Evolutionary conservation across 2,888 invertebrate species (phyloP), one percentile per base, ranked within the genome.

Genomic region (Ganaspis brasiliensis): DNA sequence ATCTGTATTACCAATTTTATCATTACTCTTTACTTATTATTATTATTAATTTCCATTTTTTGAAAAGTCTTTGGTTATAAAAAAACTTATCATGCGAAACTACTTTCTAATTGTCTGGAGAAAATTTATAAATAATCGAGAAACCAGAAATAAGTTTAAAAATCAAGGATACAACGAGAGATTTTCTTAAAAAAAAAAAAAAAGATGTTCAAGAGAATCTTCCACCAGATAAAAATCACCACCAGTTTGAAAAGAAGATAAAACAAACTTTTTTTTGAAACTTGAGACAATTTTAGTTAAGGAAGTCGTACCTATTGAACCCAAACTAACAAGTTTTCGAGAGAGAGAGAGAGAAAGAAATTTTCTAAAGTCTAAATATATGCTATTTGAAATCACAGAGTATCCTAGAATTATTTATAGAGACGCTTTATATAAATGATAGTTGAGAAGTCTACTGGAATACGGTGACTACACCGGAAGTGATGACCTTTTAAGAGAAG

Each of bases 331-430:
- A n/a, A n/a, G n/a, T n/a, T n/a, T n/a, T n/a, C n/a, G n/a, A n/a
- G n/a, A n/a, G n/a, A 3, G 16, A 16, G n/a, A n/a, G n/a, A 49
- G n/a, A 16, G n/a, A 49, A 14, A 49, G 16, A 49, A n/a, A 16
- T 6, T 49, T n/a, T 14, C 4, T 1, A 45, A n/a, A 45, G 45
- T n/a, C n/a, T n/a, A n/a, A n/a, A n/a, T n/a, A n/a, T n/a, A n/a
- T n/a, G n/a, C n/a, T n/a, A n/a, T n/a, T n/a, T 45, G 21, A 67
- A 67, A 21, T 67, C 45, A 45, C 21, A 24, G 40, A 8, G 45
- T 24, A 67, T 40, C 40, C 63, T 63, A 19, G 40, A 67, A 67
- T 67, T 67, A 67, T 67, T 67, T 67, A 67, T 67, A 67, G 67
- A 67, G 45, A 45, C 19, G 67, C 67, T 67, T 67, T 67, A 67